Percentiles rank a stretch among this genome's conserved stretches.
These are phyloP conservation scores for Melanargia galathea DNA, from an alignment of 2,888 invertebrate genomes.

Conservation along the genomic window DNA sequence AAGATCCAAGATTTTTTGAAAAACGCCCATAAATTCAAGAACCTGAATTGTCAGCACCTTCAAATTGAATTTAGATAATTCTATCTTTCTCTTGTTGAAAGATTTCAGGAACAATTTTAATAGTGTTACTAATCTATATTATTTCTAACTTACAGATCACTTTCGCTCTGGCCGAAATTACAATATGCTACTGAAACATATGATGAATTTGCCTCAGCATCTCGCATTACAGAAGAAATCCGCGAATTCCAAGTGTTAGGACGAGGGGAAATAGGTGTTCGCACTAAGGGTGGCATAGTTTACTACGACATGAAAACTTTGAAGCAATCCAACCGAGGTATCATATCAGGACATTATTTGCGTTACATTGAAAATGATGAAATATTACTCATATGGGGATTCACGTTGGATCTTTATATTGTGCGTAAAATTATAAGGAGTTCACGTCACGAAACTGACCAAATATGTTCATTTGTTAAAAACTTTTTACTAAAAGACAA, in stretches of 20 bases:
- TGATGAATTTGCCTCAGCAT: slow-evolving; percentile 64
- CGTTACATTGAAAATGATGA: slow-evolving; percentile 57
- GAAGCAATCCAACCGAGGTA: slow-evolving; percentile 42
- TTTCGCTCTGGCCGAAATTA: slow-evolving; percentile 61
- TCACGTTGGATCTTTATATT: slow-evolving; percentile 52
- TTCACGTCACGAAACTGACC: slow-evolving; percentile 39
- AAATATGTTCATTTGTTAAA: slow-evolving; percentile 54
- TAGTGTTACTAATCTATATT: not conserved
- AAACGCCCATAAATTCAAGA: too few relatives aligned
- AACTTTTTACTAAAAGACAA: slow-evolving; percentile 49
- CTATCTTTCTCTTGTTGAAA: too few relatives aligned
- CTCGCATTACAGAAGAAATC: slow-evolving; percentile 53
- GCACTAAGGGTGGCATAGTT: slow-evolving; percentile 51
- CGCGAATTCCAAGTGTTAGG: slow-evolving; percentile 52
- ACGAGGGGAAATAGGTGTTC: slow-evolving; percentile 58
- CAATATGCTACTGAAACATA: slow-evolving; percentile 48
- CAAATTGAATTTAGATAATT: too few relatives aligned
- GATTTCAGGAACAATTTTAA: too few relatives aligned
- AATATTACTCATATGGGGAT: slow-evolving; percentile 48
- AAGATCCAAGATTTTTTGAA: too few relatives aligned
- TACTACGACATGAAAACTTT: slow-evolving; percentile 61
- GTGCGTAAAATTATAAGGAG: slow-evolving; percentile 47
- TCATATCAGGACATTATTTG: slow-evolving; percentile 54
- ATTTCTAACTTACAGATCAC: slow-evolving; percentile 51
- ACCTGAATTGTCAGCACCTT: too few relatives aligned